Evolutionary conservation across 1,140 invertebrate species (phyloP).

Genomic region (Rhopalosiphum padi): DNA sequence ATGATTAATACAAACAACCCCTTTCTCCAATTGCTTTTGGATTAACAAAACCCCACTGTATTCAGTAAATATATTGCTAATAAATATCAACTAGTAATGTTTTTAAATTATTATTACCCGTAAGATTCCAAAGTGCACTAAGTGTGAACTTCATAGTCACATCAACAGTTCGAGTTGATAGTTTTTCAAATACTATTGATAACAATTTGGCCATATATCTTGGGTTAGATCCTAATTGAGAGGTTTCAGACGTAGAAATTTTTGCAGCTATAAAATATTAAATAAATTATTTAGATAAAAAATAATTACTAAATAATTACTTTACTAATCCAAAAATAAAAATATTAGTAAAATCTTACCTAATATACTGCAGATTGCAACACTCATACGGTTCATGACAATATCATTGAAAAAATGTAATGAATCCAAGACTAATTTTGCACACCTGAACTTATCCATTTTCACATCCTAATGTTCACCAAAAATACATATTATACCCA

Average conservation of each 20-base stretch:
- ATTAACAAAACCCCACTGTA: no score
- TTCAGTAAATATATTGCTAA: neutral
- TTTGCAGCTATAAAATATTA: conserved; percentile 66
- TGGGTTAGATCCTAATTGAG: conserved; percentile 73
- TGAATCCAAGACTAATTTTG: conserved; percentile 78
- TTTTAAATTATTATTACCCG: conserved; percentile 65
- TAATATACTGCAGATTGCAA: conserved; percentile 82
- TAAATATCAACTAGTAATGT: neutral
- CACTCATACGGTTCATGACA: conserved; percentile 81
- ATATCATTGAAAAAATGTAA: conserved; percentile 76
- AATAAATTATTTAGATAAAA: neutral
- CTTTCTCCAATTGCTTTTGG: no score
- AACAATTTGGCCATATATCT: conserved; percentile 79
- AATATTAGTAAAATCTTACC: conserved; percentile 59
- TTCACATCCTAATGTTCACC: conserved; percentile 71
- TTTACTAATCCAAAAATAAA: neutral
- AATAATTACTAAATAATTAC: neutral
- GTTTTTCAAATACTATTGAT: conserved; percentile 72
- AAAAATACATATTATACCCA: conserved; percentile 13
- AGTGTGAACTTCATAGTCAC: conserved; percentile 84
- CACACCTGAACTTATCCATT: conserved; percentile 79
- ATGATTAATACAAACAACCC: no score
- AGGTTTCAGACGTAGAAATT: conserved; percentile 79
- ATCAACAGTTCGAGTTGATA: conserved; percentile 70
- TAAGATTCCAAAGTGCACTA: conserved; percentile 84